phyloP scores from a whole-genome alignment of 2,797 vertebrate genomes.

The Muscicapa striata region DNA sequence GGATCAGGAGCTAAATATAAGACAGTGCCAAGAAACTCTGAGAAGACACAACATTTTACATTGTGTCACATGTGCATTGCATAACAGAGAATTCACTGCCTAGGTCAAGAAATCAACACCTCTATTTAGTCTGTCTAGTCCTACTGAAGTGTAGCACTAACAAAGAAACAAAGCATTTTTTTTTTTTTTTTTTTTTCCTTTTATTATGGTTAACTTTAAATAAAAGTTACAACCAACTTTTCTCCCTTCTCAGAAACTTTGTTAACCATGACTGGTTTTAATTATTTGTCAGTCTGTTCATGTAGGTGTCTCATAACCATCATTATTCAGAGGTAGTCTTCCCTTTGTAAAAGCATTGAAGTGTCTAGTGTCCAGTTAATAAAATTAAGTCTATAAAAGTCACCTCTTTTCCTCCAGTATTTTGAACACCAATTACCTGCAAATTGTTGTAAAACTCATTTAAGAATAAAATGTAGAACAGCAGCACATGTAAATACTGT shows the following conservation, averaged over 20 bases:
- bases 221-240: not conserved
- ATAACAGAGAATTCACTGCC: not conserved
- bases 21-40: accelerated
- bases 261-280: not conserved
- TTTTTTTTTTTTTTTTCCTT: not conserved
- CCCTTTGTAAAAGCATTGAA: not conserved
- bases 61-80: not conserved
- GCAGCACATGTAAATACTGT: not conserved
- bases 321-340: not conserved
- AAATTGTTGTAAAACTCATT: not conserved
- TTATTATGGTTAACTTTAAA: not conserved
- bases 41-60: not conserved
- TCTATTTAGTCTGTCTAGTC: not conserved
- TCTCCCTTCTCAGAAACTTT: not conserved
- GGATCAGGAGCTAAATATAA: not conserved
- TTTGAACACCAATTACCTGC: not conserved
- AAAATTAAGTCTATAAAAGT: not conserved
- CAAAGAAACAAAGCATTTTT: not conserved
- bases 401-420: not conserved
- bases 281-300: not conserved
- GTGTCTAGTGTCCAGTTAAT: not conserved
- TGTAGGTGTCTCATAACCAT: not conserved
- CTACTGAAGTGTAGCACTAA: not conserved
- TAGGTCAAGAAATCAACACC: not conserved
- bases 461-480: not conserved